Base-by-base conservation (phyloP, 1,140 invertebrate species). In the Anastrepha obliqua region DNA sequence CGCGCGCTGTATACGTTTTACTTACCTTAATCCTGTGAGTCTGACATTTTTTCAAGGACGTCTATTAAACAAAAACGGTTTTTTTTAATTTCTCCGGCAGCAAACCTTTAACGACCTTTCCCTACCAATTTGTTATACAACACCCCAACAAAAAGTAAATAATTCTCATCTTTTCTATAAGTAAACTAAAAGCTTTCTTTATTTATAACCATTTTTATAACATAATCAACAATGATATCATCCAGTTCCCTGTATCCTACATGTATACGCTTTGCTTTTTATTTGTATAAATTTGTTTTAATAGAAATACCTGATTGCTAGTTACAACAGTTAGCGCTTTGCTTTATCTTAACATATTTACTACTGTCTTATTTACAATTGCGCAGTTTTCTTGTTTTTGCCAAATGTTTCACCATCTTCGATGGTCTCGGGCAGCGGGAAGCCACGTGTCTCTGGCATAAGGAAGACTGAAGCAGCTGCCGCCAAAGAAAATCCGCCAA, bases 361-460 rank as follows among this genome's bases (percentile, higher is more conserved):
- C 17, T n/a, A 78, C 1, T 7, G 62, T 47, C 58, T 44, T 2
- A 86, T 86, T 47, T 17, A 87, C 62, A 58, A 8, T 55, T 87
- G n/a, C 39, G 42, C 62, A 15, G 89, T 90, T 81, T 93, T 93
- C 58, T 93, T 89, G 81, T 94, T 94, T 93, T 95, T 95, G 58
- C 96, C 96, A 91, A 96, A 97, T 60, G 94, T 94, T 93, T 97
- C 96, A 60, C 96, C 96, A 89, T 97, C 96, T 91, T 97, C 95
- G 58, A 97, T 93, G 0, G 96, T 97, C 88, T 97, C 97, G 47
- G 97, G 96, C 62, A 98, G 91, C 70, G 95, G 95, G 89, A 94
- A 94, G 13, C 96, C 95, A 86, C 96, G 94, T 0, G 97, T 98
- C 94, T 98, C 97, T 0, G 97, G 97, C 64, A 97, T 91, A 3